These are phyloP conservation scores for Cephus cinctus DNA, from an alignment of 1,140 invertebrate genomes.

Conservation along the genomic window DNA sequence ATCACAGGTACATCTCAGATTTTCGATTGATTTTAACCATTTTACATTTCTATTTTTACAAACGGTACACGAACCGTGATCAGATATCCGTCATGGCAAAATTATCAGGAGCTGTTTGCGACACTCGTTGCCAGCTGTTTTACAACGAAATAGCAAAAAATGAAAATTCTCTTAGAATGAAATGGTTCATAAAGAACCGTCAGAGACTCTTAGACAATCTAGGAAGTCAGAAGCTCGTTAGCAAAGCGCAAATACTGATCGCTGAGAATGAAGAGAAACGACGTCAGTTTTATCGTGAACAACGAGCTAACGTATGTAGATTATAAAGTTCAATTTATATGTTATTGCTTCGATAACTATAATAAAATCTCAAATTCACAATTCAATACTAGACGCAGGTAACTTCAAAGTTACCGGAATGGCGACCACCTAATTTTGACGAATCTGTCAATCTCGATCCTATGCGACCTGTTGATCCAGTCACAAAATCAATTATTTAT, in stretches of 20 bases:
- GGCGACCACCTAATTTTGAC: constrained; percentile 22
- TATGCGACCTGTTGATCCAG: constrained; percentile 34
- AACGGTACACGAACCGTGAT: no score
- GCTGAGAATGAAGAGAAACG: constrained; percentile 12
- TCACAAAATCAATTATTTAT: constrained; percentile 29
- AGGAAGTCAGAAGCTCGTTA: constrained; percentile 8
- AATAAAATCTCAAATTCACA: no score
- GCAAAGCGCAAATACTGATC: constrained; percentile 1
- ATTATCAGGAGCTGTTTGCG: constrained; percentile 19
- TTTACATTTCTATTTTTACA: no score
- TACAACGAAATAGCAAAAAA: constrained; percentile 24
- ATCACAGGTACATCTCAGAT: no score
- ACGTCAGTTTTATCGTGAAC: neutral
- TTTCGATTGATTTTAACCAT: no score
- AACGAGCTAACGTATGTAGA: no score
- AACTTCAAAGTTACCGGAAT: constrained; percentile 25
- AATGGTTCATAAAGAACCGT: constrained; percentile 39
- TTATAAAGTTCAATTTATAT: no score
- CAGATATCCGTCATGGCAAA: no score
- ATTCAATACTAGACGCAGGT: no score
- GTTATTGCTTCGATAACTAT: no score
- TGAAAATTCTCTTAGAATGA: constrained; percentile 28
- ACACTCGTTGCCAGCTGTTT: constrained; percentile 34
- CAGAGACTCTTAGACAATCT: constrained; percentile 34
- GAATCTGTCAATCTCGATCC: constrained; percentile 17